A percentile compares a stretch with the other conserved stretches of the same genome.
Conservation (phyloP, 2,113 vertebrate genomes). For the Muntiacus muntjak region DNA sequence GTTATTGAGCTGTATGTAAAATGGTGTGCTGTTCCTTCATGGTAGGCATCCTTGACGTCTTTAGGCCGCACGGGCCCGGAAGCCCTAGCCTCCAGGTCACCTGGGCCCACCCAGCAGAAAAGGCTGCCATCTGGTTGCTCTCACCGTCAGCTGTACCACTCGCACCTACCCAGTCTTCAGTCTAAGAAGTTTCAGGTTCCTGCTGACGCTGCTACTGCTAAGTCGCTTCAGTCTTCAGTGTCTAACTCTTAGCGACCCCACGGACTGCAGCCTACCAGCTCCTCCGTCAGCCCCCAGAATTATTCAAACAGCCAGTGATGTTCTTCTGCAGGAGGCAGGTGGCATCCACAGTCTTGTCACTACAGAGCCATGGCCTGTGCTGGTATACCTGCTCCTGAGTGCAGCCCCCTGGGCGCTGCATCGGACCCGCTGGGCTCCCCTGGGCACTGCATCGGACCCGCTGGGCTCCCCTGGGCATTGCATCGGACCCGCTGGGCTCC, state of each 20-base stretch:
- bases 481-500: no score
- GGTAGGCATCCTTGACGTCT: neutral
- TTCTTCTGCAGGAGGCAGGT: neutral
- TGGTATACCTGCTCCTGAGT: neutral
- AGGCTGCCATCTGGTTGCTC: neutral
- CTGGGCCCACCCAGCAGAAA: neutral
- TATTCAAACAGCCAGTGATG: neutral
- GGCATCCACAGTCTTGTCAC: neutral
- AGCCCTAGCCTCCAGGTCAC: neutral
- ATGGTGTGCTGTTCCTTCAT: neutral
- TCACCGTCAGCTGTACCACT: neutral
- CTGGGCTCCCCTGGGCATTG: neutral
- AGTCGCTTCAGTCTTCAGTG: neutral
- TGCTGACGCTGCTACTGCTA: neutral
- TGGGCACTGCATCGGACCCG: no score
- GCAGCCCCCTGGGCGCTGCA: neutral
- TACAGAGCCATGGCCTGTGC: neutral
- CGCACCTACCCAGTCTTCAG: neutral
- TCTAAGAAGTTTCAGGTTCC: neutral
- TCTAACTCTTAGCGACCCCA: neutral
- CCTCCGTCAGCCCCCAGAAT: neutral
- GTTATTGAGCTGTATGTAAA: neutral
- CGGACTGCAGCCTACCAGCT: neutral
- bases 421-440: neutral
- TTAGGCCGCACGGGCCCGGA: neutral